phyloP scores from a whole-genome alignment of 2,888 invertebrate genomes.

The Opisthograptis luteolata region DNA sequence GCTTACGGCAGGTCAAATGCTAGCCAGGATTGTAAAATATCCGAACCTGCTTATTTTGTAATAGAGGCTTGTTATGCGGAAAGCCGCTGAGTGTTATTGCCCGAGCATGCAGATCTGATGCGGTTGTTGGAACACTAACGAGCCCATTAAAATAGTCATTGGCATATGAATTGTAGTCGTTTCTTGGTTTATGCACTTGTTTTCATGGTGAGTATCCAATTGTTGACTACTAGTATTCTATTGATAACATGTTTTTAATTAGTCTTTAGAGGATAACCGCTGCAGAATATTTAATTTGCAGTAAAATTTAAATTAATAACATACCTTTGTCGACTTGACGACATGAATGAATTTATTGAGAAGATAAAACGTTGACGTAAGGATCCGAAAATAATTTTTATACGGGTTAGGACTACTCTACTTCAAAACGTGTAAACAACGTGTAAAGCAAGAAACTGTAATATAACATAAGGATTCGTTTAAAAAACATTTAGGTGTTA shows the following conservation, averaged over 20 bases:
- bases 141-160: slow-evolving; percentile 53
- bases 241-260: slow-evolving; percentile 11
- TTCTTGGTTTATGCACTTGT: slow-evolving; percentile 31
- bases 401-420: too few species aligned
- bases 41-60: slow-evolving; percentile 42
- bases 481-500: too few species aligned
- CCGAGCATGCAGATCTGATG: slow-evolving; percentile 54
- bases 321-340: neutral
- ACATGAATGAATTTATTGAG: neutral
- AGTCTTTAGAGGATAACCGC: slow-evolving; percentile 11
- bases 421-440: too few species aligned
- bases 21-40: slow-evolving; percentile 33
- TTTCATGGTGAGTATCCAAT: slow-evolving; percentile 13
- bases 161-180: slow-evolving; percentile 42
- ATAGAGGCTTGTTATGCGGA: slow-evolving; percentile 5
- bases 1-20: slow-evolving; percentile 36
- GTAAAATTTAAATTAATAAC: neutral
- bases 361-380: too few species aligned
- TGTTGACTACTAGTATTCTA: slow-evolving; percentile 9
- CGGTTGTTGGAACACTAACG: slow-evolving; percentile 46
- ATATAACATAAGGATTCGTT: too few species aligned
- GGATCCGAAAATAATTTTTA: too few species aligned
- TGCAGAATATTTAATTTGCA: neutral
- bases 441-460: too few species aligned
- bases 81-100: slow-evolving; percentile 36